phyloP scores from a whole-genome alignment of 1,140 invertebrate genomes.

The Micrasema longulum region DNA sequence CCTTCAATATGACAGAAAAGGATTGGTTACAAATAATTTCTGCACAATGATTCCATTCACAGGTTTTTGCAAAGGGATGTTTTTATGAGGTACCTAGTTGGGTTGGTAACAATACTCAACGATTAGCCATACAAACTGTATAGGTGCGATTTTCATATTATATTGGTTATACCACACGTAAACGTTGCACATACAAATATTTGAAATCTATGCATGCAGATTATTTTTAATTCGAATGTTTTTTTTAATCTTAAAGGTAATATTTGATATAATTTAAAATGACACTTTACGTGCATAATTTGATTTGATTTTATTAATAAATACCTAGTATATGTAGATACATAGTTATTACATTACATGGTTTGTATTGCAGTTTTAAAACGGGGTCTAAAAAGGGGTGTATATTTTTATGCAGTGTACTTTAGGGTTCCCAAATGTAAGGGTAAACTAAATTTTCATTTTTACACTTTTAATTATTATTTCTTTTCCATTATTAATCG shows the following conservation, averaged over 20 bases:
- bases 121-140: slow-evolving; percentile 18
- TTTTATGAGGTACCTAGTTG: slow-evolving; percentile 12
- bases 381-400: no score
- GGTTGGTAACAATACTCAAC: not conserved
- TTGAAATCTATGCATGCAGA: not conserved
- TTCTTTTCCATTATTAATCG: no score
- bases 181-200: not conserved
- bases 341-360: no score
- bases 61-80: slow-evolving; percentile 26
- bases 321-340: no score
- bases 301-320: no score
- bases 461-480: no score
- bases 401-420: no score
- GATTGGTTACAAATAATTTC: slow-evolving; percentile 45
- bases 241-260: not conserved
- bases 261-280: not conserved
- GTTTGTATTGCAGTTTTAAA: no score
- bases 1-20: slow-evolving; percentile 39
- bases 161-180: slow-evolving; percentile 14
- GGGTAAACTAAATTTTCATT: no score
- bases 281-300: not conserved
- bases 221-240: not conserved
- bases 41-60: slow-evolving; percentile 38
- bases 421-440: no score
- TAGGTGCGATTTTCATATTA: slow-evolving; percentile 2